phyloP scores from a whole-genome alignment of 2,797 vertebrate genomes.

The Spizella passerina region DNA sequence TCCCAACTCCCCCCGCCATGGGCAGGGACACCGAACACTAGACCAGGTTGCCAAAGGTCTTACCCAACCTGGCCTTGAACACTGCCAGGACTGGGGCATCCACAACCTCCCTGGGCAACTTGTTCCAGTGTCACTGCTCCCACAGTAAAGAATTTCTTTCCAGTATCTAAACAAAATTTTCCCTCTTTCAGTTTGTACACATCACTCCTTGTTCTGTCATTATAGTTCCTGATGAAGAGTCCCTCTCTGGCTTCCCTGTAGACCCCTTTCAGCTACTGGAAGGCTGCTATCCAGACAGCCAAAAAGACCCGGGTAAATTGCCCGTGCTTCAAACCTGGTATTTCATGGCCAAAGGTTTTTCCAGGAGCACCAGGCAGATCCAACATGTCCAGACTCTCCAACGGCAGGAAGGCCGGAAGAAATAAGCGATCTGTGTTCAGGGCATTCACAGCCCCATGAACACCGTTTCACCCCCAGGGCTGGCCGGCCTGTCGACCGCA shows the following conservation, averaged over 20 bases:
- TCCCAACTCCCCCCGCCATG: neutral
- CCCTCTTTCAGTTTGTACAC: neutral
- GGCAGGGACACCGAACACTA: neutral
- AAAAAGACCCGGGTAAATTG: neutral
- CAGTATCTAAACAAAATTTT: neutral
- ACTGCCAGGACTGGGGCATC: neutral
- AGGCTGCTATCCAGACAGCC: neutral
- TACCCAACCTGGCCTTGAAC: neutral
- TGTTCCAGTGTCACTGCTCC: neutral
- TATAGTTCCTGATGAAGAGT: neutral
- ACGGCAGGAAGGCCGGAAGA: neutral
- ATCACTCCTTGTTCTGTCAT: too few relatives aligned
- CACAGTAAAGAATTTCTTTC: neutral
- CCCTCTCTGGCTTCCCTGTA: neutral
- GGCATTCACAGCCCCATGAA: fast-evolving
- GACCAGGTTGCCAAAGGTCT: neutral
- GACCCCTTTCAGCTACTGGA: neutral
- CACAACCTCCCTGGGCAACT: neutral
- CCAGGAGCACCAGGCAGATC: neutral
- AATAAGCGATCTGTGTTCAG: neutral
- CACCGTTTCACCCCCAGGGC: fast-evolving
- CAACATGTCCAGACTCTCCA: neutral
- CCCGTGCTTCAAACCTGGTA: neutral
- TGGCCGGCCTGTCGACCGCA: fast-evolving
- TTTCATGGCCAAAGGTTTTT: neutral